phyloP scores from a whole-genome alignment of 2,797 vertebrate genomes.

The Argyrosomus regius region DNA sequence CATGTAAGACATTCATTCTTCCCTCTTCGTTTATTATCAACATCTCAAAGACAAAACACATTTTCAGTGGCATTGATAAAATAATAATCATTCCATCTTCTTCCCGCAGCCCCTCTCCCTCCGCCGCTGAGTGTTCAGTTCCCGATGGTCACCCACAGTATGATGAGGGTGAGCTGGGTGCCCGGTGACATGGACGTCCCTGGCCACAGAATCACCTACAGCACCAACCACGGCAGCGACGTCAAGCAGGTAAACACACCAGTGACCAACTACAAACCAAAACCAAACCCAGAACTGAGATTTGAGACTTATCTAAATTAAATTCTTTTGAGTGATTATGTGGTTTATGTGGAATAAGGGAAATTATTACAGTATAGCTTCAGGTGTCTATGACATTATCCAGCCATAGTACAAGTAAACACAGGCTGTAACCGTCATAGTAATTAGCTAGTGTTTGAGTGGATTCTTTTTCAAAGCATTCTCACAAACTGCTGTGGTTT shows the following conservation, averaged over 20 bases:
- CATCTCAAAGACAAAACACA: neutral
- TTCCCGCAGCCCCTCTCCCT: slow-evolving; percentile 82
- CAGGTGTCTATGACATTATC: too few species aligned
- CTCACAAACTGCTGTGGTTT: too few species aligned
- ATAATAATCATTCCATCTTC: neutral
- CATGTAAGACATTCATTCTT: slow-evolving; percentile 81
- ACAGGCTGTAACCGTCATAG: too few species aligned
- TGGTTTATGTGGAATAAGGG: too few species aligned
- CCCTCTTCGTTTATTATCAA: neutral
- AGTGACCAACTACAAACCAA: neutral
- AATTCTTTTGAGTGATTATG: too few species aligned
- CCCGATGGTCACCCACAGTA: slow-evolving; percentile 89
- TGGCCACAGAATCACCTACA: slow-evolving; percentile 87
- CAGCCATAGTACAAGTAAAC: too few species aligned
- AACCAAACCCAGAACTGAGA: too few species aligned
- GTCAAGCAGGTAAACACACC: slow-evolving; percentile 85
- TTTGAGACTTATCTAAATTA: too few species aligned
- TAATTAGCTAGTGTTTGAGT: too few species aligned
- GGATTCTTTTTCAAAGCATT: too few species aligned
- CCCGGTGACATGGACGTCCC: slow-evolving; percentile 74
- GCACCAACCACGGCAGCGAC: slow-evolving; percentile 89
- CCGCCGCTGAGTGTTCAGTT: slow-evolving; percentile 86
- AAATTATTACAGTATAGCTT: too few species aligned
- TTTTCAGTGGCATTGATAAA: neutral
- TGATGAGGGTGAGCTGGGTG: slow-evolving; percentile 89